A percentile compares a stretch with the other conserved stretches of the same genome.
Conservation (phyloP, 1,140 invertebrate genomes). For the Eufriesea mexicana region DNA sequence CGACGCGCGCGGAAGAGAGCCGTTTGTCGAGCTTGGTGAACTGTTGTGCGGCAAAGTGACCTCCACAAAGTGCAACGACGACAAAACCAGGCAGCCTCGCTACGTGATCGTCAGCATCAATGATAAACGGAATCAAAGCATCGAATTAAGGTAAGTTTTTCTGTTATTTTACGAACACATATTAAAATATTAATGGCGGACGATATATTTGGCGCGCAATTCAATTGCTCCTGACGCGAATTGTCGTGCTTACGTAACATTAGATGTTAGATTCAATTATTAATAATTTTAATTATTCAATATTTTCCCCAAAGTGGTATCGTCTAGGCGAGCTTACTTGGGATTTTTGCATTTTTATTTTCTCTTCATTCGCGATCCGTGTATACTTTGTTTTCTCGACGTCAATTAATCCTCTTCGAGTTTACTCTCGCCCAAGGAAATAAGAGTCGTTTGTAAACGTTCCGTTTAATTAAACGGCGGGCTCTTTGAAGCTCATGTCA, state of each 20-base stretch:
- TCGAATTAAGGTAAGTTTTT: constrained; percentile 73
- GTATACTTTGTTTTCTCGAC: neutral
- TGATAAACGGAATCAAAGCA: constrained; percentile 72
- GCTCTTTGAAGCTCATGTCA: neutral
- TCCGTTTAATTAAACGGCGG: constrained; percentile 8
- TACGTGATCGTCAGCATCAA: constrained; percentile 77
- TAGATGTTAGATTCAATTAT: too few species aligned
- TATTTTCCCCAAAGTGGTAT: too few species aligned
- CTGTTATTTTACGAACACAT: too few species aligned
- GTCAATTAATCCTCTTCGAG: neutral
- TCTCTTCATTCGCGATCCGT: too few species aligned
- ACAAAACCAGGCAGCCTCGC: constrained; percentile 73
- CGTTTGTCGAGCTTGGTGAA: constrained; percentile 47
- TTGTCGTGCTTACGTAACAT: neutral
- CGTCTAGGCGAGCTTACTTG: too few species aligned
- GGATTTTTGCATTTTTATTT: too few species aligned
- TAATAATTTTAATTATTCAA: too few species aligned
- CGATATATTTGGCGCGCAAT: neutral
- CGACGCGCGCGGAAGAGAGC: neutral
- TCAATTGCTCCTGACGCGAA: constrained; percentile 15
- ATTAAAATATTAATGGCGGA: neutral
- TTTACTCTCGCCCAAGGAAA: neutral
- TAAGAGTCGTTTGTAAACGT: neutral
- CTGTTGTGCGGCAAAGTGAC: constrained; percentile 73
- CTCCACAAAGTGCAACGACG: constrained; percentile 72